These are phyloP conservation scores for Formica exsecta DNA, from an alignment of 1,140 invertebrate species.

Conservation along the genomic window DNA sequence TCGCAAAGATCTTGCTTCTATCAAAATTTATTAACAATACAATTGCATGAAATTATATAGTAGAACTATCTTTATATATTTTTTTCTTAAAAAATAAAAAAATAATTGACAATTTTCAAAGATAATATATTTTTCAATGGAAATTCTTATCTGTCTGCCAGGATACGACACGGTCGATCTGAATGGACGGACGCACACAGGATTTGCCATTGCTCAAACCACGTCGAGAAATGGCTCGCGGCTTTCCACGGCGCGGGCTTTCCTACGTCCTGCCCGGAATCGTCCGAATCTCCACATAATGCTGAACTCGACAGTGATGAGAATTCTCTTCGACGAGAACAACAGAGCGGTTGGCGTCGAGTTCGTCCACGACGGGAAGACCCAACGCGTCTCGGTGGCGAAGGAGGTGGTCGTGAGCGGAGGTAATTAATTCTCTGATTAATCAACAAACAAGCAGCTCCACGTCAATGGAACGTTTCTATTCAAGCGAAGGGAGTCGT, in stretches of 20 bases:
- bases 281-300: slow-evolving; percentile 92
- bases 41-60: too few species aligned
- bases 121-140: background rate
- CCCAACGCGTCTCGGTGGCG: slow-evolving; percentile 81
- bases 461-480: background rate
- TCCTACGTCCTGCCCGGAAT: slow-evolving; percentile 92
- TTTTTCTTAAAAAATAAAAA: too few species aligned
- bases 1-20: background rate
- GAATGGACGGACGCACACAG: slow-evolving; percentile 93
- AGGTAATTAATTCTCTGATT: slow-evolving; percentile 87
- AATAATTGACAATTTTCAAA: too few species aligned
- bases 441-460: slow-evolving; percentile 81
- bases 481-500: background rate
- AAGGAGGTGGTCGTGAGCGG: slow-evolving; percentile 90
- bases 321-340: slow-evolving; percentile 90
- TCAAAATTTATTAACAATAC: background rate
- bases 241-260: slow-evolving; percentile 93
- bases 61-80: too few species aligned
- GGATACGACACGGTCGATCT: slow-evolving; percentile 93
- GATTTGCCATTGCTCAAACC: slow-evolving; percentile 94
- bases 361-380: slow-evolving; percentile 87
- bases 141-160: slow-evolving; percentile 75
- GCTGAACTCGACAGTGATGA: slow-evolving; percentile 91
- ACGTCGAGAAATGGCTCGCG: slow-evolving; percentile 95
- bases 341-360: slow-evolving; percentile 91